These are phyloP conservation scores for Caracal caracal DNA, from an alignment of 2,113 vertebrate species.

Conservation along the genomic window DNA sequence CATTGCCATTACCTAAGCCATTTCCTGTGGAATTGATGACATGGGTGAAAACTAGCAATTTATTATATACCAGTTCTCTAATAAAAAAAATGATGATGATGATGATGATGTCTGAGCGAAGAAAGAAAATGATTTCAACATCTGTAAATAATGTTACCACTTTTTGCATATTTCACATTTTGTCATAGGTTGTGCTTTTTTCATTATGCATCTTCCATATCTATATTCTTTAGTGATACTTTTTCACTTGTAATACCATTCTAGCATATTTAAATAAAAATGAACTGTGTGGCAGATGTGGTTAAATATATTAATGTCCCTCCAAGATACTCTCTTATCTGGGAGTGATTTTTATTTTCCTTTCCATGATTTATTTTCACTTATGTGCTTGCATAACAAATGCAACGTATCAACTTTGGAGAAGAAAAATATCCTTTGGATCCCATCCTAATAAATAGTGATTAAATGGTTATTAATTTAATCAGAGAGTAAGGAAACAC, in stretches of 20 bases:
- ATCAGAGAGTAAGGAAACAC: slow-evolving; percentile 62
- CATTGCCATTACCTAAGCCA: not conserved
- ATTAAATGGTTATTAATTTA: slow-evolving; percentile 71
- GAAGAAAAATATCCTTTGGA: slow-evolving; percentile 19
- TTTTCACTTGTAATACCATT: not conserved
- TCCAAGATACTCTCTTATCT: not conserved
- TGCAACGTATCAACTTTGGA: slow-evolving; percentile 15
- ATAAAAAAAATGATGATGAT: not conserved
- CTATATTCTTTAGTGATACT: not conserved
- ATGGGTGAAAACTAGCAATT: not conserved
- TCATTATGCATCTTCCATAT: not conserved
- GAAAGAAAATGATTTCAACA: not conserved
- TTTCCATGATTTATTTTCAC: slow-evolving; percentile 31
- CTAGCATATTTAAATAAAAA: slow-evolving; percentile 29
- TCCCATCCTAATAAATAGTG: slow-evolving; percentile 44
- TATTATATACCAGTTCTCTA: not conserved
- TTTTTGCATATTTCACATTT: slow-evolving; percentile 14
- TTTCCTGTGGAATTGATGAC: not conserved
- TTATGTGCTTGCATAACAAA: not conserved
- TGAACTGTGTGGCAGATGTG: not conserved
- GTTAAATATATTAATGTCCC: not conserved
- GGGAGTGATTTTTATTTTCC: slow-evolving; percentile 27
- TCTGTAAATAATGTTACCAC: not conserved
- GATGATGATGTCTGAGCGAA: not conserved
- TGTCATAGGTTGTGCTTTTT: not conserved